Evolutionary conservation across 2,888 invertebrate species (phyloP), one percentile per base, ranked within the genome.

Genomic region (Germaria angustata): DNA sequence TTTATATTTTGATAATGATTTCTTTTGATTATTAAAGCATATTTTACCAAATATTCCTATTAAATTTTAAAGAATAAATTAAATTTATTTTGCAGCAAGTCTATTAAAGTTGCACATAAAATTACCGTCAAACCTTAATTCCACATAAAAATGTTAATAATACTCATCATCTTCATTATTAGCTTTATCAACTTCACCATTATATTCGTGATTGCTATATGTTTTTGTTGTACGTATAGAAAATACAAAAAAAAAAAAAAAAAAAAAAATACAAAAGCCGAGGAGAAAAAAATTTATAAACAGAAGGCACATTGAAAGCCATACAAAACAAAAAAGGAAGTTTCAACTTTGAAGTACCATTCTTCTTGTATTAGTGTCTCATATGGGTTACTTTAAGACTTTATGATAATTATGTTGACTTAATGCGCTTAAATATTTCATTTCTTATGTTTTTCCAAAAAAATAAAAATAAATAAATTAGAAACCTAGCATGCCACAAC

Each of bases 401-500:
- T 75, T 82, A 82, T 82, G 82, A 82, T 82, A 82, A 82, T 82
- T 82, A 79, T 75, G 69, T 75, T 66, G 79, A 79, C 71, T 82
- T 82, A 79, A 82, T 71, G 66, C 65, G 71, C 75, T 79, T 79
- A 82, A 80, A 71, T 68, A 39, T 63, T 53, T 53, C 13, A 28
- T 49, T 63, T 61, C 49, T 51, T 49, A 49, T 46, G 46, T 63
- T 41, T 22, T 55, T 20, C 8, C 17, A 1, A 32, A 28, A 28
- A 72, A 77, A 68, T 78, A 68, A 68, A 73, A n/a, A n/a, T n/a
- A n/a, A 28, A 28, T 28, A 28, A 28, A 28, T 73, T 81, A 78
- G 73, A 73, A 81, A 81, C 73, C 69, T 75, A 75, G 69, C 44
- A 53, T 51, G 36, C 63, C 36, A 49, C 34, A 65, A 63, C 22